These are phyloP conservation scores for Cephalopachus bancanus DNA, from an alignment of 2,797 vertebrate species.

Conservation along the genomic window DNA sequence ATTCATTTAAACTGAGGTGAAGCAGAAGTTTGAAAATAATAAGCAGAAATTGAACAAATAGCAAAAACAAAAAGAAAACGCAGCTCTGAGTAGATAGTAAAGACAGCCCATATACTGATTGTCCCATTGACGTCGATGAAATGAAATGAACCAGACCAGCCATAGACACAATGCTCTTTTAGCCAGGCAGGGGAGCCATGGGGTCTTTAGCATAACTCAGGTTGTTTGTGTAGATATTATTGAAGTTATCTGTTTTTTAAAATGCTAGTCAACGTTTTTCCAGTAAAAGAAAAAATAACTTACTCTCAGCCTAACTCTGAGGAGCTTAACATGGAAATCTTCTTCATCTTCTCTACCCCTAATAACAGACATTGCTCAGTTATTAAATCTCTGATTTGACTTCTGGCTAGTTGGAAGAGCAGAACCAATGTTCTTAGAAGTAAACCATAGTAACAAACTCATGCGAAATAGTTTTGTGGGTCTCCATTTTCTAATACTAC, in stretches of 20 bases:
- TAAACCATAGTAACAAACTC: slow-evolving; percentile 73
- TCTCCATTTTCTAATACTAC: slow-evolving; percentile 70
- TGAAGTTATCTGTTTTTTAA: slow-evolving; percentile 1
- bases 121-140: background rate
- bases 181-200: too few relatives aligned
- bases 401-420: slow-evolving; percentile 61
- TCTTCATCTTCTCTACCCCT: slow-evolving; percentile 12
- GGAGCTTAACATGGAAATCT: slow-evolving; percentile 51
- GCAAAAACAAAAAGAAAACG: slow-evolving; percentile 1
- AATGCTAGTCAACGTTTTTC: background rate
- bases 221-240: background rate
- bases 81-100: background rate
- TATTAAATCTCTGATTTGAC: slow-evolving; percentile 48
- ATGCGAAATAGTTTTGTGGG: slow-evolving; percentile 74
- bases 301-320: slow-evolving; percentile 30
- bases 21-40: background rate
- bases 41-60: slow-evolving; percentile 7
- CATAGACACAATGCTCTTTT: background rate
- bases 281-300: slow-evolving; percentile 39
- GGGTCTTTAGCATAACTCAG: background rate
- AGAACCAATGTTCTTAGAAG: slow-evolving; percentile 80
- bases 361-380: slow-evolving; percentile 62
- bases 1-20: slow-evolving; percentile 4
- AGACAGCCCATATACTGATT: background rate
- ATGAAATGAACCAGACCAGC: background rate